Conservation (phyloP, 2,888 invertebrate genomes). For the Melinaea marsaeus region DNA sequence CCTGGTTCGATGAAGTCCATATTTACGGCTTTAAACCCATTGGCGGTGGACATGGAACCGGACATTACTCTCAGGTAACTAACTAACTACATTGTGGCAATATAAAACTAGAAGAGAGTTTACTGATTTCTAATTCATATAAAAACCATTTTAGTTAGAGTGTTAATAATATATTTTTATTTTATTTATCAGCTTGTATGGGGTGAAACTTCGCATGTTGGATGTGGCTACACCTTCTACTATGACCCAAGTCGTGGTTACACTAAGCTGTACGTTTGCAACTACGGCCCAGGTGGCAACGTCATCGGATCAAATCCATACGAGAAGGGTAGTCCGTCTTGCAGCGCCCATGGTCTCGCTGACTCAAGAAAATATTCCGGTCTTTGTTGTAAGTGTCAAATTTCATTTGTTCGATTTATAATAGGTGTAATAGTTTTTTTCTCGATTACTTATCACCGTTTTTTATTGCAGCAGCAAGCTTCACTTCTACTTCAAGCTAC, state of each 20-base stretch:
- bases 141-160: constrained; percentile 9
- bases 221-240: constrained; percentile 92
- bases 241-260: constrained; percentile 84
- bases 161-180: constrained; percentile 17
- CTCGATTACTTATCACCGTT: constrained; percentile 28
- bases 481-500: constrained; percentile 62
- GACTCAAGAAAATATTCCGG: constrained; percentile 86
- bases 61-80: constrained; percentile 89
- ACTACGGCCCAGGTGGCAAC: constrained; percentile 91
- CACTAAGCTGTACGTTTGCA: constrained; percentile 90
- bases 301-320: constrained; percentile 87
- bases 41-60: constrained; percentile 83
- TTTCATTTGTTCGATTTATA: neutral
- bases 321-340: constrained; percentile 85
- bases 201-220: constrained; percentile 90
- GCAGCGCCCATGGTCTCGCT: constrained; percentile 82
- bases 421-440: neutral
- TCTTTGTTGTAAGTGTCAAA: constrained; percentile 82
- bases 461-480: constrained; percentile 62
- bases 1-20: constrained; percentile 90
- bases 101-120: constrained; percentile 1
- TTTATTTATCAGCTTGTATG: constrained; percentile 83
- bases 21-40: constrained; percentile 80
- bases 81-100: neutral
- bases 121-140: neutral